A percentile compares a stretch with the other conserved stretches of the same genome.
Evolutionary conservation across 2,797 vertebrate genomes (phyloP).

Genomic region (Leptodactylus fallax): DNA sequence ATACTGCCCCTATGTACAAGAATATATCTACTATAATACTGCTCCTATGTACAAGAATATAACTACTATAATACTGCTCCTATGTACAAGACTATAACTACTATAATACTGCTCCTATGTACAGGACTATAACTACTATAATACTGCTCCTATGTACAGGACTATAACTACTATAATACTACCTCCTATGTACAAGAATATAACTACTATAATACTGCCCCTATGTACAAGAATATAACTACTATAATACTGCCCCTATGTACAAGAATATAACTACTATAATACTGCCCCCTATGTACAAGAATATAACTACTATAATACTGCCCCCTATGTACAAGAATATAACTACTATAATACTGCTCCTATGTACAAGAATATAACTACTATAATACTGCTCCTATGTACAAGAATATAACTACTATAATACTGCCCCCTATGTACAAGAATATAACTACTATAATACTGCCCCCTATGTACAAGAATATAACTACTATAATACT

Average conservation of each 20-base stretch:
- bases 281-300: not conserved
- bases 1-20: slow-evolving; percentile 3
- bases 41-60: slow-evolving; percentile 5
- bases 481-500: no score
- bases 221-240: not conserved
- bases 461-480: no score
- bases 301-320: slow-evolving; percentile 11
- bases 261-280: slow-evolving; percentile 8
- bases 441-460: no score
- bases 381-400: no score
- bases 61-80: not conserved
- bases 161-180: not conserved
- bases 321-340: not conserved
- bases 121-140: slow-evolving; percentile 9
- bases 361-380: no score
- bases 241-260: not conserved
- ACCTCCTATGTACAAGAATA: not conserved
- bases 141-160: not conserved
- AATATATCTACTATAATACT: slow-evolving; percentile 11
- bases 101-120: slow-evolving; percentile 4
- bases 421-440: no score
- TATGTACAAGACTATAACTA: slow-evolving; percentile 5
- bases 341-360: slow-evolving; percentile 9
- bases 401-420: no score
- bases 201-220: not conserved